These are phyloP conservation scores for Chaitophorus viminalis DNA, from an alignment of 2,888 invertebrate genomes.

Conservation along the genomic window DNA sequence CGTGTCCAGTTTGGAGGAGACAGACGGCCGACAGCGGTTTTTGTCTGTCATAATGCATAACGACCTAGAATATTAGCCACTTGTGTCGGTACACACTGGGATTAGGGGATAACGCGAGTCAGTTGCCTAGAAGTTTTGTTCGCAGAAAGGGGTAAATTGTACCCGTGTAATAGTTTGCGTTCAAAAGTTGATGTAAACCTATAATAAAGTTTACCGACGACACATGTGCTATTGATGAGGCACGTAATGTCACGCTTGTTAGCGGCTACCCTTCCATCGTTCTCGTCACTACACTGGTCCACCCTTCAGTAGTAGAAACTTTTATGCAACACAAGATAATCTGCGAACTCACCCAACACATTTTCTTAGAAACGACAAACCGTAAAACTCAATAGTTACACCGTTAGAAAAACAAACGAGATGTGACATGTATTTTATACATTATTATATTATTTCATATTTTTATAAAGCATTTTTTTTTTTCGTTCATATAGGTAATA, in stretches of 20 bases:
- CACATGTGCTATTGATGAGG: slow-evolving; percentile 49
- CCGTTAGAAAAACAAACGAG: neutral
- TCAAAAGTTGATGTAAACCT: slow-evolving; percentile 36
- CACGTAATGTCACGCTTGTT: slow-evolving; percentile 50
- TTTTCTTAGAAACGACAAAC: neutral
- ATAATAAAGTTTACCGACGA: slow-evolving; percentile 49
- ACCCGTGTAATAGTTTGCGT: slow-evolving; percentile 49
- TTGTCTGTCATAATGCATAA: slow-evolving; percentile 17
- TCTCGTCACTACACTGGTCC: neutral
- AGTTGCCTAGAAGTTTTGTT: slow-evolving; percentile 28
- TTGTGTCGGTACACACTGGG: slow-evolving; percentile 14
- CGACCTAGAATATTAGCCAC: slow-evolving; percentile 47
- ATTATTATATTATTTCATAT: too few species aligned
- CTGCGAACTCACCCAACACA: neutral
- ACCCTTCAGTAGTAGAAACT: slow-evolving; percentile 29
- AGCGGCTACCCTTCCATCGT: neutral
- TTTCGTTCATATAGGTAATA: too few species aligned
- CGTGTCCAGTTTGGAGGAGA: slow-evolving; percentile 29
- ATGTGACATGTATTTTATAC: too few species aligned
- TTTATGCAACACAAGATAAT: slow-evolving; percentile 15
- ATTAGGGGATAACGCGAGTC: neutral
- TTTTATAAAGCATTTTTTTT: too few species aligned
- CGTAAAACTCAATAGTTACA: slow-evolving; percentile 8
- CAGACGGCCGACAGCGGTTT: slow-evolving; percentile 5
- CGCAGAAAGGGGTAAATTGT: slow-evolving; percentile 45